phyloP scores from a whole-genome alignment of 2,888 invertebrate species.

The Ferdinandea cuprea region DNA sequence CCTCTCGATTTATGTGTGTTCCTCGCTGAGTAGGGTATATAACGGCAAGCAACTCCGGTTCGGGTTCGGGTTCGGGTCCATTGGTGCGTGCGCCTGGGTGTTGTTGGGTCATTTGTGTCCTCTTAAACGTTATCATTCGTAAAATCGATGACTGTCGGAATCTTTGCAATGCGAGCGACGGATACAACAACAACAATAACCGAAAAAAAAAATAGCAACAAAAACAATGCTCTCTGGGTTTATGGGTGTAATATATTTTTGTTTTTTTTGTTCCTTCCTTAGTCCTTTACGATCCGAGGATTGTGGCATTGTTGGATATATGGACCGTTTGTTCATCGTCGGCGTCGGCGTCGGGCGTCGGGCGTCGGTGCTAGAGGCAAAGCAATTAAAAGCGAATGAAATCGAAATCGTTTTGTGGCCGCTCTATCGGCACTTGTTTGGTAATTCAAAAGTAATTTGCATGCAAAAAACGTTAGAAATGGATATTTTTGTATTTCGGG shows the following conservation, averaged over 20 bases:
- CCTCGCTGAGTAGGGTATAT: conserved; percentile 21
- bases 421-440: conserved; percentile 66
- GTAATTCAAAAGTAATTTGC: conserved; percentile 70
- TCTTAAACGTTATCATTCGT: conserved; percentile 63
- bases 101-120: conserved; percentile 54
- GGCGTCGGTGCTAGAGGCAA: conserved; percentile 17
- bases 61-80: conserved; percentile 10
- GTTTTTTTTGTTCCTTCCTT: conserved; percentile 11
- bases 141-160: conserved; percentile 59
- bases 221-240: conserved; percentile 6
- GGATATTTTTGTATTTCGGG: conserved; percentile 36
- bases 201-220: too few relatives aligned
- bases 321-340: not conserved
- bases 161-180: conserved; percentile 11
- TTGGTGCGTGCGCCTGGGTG: conserved; percentile 33
- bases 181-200: not conserved
- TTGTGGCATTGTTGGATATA: not conserved
- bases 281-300: conserved; percentile 14
- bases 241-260: conserved; percentile 5
- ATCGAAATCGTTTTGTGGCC: conserved; percentile 65
- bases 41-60: not conserved
- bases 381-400: conserved; percentile 67
- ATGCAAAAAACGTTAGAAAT: conserved; percentile 34
- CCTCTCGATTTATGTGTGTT: conserved; percentile 15
- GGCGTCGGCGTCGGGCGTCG: too few relatives aligned